Base-by-base conservation (phyloP, 2,888 invertebrate genomes). In the Geophilus truncorum region DNA sequence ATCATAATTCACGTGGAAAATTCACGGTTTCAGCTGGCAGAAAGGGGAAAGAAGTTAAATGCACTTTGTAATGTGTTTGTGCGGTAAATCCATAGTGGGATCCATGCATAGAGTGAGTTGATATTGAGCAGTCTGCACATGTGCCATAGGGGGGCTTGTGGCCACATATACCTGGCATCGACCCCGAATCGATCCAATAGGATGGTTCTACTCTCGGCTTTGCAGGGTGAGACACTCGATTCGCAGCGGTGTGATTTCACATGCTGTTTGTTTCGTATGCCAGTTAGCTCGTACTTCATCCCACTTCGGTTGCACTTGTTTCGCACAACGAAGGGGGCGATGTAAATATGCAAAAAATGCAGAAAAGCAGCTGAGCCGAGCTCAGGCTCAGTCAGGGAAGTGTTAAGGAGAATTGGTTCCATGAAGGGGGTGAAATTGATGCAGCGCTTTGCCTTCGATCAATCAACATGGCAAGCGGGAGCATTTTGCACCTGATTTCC, bases 121-220 rank as follows among this genome's bases (percentile, higher is more conserved):
- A 62, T 62, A 62, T 62, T 62, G 62, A 62, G 62, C 25, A 62
- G 62, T 62, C 62, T 62, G 62, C 62, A 62, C 62, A 62, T 62
- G 62, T 62, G 62, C 62, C 62, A 62, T 62, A 23, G 62, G 62
- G 45, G 62, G 62, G 62, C 62, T 62, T 62, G 62, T 62, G 62
- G 25, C 62, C 62, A 62, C 62, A 23, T 62, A 6, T 62, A 62
- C 62, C 62, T 62, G 62, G 62, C 62, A 62, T 62, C 62, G 62
- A 62, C 62, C 45, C 62, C 23, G 15, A 9, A 62, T 62, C 62
- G 62, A 62, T 62, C 62, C 62, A 62, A 23, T 62, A 62, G 62
- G 62, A 62, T 62, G 21, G 62, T 62, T 62, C 62, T 62, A 62
- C 62, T 62, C 7, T 0, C 21, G 23, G 62, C 23, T 23, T 21